A percentile compares a stretch with the other conserved stretches of the same genome.
Conservation (phyloP, 2,888 invertebrate genomes). For the Isoperla grammatica region DNA sequence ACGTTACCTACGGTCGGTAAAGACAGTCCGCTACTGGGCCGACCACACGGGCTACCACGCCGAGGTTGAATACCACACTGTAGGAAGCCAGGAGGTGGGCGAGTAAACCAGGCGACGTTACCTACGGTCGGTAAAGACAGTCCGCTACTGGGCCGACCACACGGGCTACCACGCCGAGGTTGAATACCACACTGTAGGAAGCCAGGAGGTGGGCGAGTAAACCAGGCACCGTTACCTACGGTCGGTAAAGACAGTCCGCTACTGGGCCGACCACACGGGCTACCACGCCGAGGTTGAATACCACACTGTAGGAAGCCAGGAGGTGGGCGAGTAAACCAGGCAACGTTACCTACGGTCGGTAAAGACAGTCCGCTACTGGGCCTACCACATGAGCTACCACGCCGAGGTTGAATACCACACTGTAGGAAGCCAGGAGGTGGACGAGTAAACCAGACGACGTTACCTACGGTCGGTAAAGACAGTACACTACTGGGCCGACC, state of each 20-base stretch:
- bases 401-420: slow-evolving; percentile 31
- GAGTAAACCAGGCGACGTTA: too few relatives aligned
- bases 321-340: too few relatives aligned
- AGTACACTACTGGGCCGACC: slow-evolving; percentile 32
- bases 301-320: too few relatives aligned
- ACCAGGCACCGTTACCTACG: too few relatives aligned
- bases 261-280: slow-evolving; percentile 32
- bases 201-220: too few relatives aligned
- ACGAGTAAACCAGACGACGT: too few relatives aligned
- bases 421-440: too few relatives aligned
- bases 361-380: slow-evolving; percentile 33
- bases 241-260: slow-evolving; percentile 31
- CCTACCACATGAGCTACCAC: slow-evolving; percentile 31
- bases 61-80: slow-evolving; percentile 30
- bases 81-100: too few relatives aligned
- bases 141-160: slow-evolving; percentile 32
- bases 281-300: slow-evolving; percentile 33
- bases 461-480: too few relatives aligned
- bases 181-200: too few relatives aligned
- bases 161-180: slow-evolving; percentile 33
- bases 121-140: slow-evolving; percentile 32
- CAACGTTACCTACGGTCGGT: too few relatives aligned
- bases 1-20: too few relatives aligned
- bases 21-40: slow-evolving; percentile 33
- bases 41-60: slow-evolving; percentile 32